Conservation (phyloP, 1,140 invertebrate genomes). For the Drosophila bipectinata region DNA sequence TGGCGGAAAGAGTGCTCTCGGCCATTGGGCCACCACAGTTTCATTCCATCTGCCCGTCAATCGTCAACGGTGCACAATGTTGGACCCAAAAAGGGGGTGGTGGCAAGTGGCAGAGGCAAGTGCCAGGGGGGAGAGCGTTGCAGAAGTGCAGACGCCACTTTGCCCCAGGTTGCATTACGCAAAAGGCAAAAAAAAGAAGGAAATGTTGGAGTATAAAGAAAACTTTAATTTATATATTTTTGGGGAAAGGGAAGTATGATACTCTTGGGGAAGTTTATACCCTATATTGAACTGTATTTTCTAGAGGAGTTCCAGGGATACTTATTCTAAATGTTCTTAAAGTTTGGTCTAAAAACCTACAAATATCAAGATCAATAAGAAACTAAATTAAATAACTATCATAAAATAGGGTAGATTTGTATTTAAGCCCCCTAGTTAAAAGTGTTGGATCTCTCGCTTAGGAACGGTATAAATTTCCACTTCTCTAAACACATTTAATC, state of each 20-base stretch:
- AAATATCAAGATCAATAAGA: no score
- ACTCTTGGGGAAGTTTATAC: conserved; percentile 9
- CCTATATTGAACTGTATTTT: no score
- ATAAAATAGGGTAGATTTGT: no score
- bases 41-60: conserved; percentile 60
- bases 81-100: background rate
- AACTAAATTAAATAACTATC: no score
- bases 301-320: no score
- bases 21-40: conserved; percentile 31
- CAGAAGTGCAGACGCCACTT: conserved; percentile 52
- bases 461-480: background rate
- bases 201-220: conserved; percentile 16
- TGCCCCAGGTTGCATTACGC: conserved; percentile 57
- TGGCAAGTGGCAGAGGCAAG: background rate
- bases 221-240: background rate
- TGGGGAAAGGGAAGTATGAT: background rate
- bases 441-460: no score
- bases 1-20: conserved; percentile 33
- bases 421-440: no score
- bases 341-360: no score
- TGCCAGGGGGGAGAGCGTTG: conserved; percentile 4
- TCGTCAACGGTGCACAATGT: conserved; percentile 40
- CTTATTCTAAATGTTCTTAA: no score
- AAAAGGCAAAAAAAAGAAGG: conserved; percentile 39
- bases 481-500: background rate